These are phyloP conservation scores for Macrotis lagotis DNA, from an alignment of 2,113 vertebrate genomes.

Conservation along the genomic window DNA sequence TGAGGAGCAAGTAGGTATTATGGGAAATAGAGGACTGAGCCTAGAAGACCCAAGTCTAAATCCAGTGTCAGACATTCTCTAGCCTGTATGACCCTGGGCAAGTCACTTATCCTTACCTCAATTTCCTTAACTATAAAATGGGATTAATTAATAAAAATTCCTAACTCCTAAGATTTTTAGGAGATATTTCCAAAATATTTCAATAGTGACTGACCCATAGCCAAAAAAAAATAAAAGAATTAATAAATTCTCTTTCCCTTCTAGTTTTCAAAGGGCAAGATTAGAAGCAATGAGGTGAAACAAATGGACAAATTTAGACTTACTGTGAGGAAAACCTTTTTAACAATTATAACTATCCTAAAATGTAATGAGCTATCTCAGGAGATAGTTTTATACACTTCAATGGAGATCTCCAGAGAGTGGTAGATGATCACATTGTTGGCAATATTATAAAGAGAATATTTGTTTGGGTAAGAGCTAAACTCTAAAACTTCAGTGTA, in stretches of 20 bases:
- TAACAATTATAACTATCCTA: background rate
- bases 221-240: too few species aligned
- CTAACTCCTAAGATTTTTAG: background rate
- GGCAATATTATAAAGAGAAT: background rate
- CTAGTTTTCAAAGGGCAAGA: background rate
- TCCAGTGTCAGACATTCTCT: background rate
- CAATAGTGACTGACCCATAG: too few species aligned
- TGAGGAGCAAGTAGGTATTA: background rate
- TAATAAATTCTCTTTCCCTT: background rate
- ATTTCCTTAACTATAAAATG: background rate
- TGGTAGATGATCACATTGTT: background rate
- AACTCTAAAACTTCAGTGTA: background rate
- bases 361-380: background rate
- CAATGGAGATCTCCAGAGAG: background rate
- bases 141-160: background rate
- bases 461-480: background rate
- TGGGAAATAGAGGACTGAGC: background rate
- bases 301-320: background rate
- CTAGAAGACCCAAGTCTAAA: background rate
- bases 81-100: background rate
- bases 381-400: background rate
- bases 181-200: background rate
- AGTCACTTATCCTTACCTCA: background rate
- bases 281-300: background rate
- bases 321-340: background rate